Evolutionary conservation across 2,797 vertebrate genomes (phyloP).

Genomic region (Pipistrellus kuhlii): DNA sequence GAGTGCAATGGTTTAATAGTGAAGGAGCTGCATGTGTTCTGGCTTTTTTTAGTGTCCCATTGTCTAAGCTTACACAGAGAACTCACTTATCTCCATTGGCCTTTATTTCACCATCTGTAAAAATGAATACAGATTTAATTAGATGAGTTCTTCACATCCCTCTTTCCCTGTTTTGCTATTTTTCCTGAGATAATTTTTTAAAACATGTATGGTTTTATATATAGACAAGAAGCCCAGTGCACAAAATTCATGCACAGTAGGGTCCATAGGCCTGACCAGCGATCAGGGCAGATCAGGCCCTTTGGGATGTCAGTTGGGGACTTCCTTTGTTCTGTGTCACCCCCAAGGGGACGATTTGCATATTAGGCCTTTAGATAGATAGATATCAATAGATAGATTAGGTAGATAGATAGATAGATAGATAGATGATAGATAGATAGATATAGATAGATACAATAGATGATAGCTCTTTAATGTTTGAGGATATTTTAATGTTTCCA

Average conservation of each 20-base stretch:
- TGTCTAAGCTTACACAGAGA: not conserved
- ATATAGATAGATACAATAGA: no score
- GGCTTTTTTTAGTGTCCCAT: not conserved
- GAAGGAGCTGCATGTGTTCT: not conserved
- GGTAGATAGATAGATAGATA: no score
- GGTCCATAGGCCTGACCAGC: no score
- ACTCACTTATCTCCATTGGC: not conserved
- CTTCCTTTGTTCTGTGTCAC: no score
- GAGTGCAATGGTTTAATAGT: not conserved
- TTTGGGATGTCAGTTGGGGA: no score
- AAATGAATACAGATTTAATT: conserved; percentile 13
- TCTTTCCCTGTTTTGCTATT: not conserved
- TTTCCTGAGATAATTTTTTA: not conserved
- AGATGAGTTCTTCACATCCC: not conserved
- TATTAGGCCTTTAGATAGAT: no score
- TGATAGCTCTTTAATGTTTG: not conserved
- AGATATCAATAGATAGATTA: no score
- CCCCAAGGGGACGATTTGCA: no score
- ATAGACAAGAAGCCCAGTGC: not conserved
- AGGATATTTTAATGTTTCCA: not conserved
- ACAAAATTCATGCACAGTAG: no score
- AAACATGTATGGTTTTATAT: not conserved
- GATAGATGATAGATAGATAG: no score
- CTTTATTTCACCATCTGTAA: not conserved
- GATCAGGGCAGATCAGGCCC: no score